A percentile compares a stretch with the other conserved stretches of the same genome.
Conservation (phyloP, 1,140 invertebrate genomes). For the Drosophila kepulauana region DNA sequence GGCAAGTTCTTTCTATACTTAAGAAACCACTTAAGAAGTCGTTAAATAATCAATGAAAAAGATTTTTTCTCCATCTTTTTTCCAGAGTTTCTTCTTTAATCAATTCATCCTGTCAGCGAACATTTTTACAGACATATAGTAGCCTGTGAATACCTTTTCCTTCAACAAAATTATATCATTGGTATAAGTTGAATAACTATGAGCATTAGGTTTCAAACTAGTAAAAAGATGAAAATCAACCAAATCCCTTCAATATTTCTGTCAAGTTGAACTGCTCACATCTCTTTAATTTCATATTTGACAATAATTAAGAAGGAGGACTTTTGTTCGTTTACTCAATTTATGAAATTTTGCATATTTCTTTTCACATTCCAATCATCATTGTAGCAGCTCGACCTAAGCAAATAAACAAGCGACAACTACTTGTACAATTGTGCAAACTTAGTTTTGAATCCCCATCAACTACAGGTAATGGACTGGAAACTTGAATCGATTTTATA, state of each 20-base stretch:
- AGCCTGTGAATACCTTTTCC: neutral
- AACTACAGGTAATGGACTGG: slow-evolving; percentile 73
- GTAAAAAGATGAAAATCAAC: no score
- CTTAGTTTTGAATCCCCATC: slow-evolving; percentile 35
- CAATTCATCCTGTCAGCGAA: slow-evolving; percentile 23
- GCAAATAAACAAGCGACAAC: slow-evolving; percentile 13
- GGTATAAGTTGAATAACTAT: no score
- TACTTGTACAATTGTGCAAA: slow-evolving; percentile 31
- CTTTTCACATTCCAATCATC: neutral
- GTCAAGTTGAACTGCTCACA: neutral
- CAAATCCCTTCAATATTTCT: neutral
- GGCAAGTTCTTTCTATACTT: slow-evolving; percentile 77
- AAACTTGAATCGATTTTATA: slow-evolving; percentile 72
- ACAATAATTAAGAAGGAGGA: slow-evolving; percentile 2
- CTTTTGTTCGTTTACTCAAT: neutral
- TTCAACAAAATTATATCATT: neutral
- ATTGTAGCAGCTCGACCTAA: neutral
- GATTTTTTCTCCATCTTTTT: slow-evolving; percentile 54
- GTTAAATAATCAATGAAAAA: slow-evolving; percentile 85
- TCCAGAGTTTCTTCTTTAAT: slow-evolving; percentile 24
- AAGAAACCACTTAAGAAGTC: slow-evolving; percentile 85
- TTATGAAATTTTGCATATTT: neutral
- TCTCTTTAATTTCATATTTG: neutral
- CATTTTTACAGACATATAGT: slow-evolving; percentile 11
- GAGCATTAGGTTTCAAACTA: no score